These are phyloP conservation scores for Magallana angulata DNA, from an alignment of 1,140 invertebrate species.

Conservation along the genomic window DNA sequence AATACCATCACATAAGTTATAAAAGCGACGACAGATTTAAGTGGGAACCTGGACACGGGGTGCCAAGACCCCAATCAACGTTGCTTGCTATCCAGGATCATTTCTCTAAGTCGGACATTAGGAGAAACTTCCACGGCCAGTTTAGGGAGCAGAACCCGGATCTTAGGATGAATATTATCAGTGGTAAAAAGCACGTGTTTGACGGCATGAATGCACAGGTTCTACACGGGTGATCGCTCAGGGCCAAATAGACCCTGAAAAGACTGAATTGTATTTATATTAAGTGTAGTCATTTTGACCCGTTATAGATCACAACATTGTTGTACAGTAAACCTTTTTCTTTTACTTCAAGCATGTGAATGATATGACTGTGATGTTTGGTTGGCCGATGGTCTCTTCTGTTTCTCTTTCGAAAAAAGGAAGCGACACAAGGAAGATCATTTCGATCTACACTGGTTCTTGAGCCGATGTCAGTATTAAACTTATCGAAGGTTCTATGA, in stretches of 20 bases:
- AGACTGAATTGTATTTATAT: too few relatives aligned
- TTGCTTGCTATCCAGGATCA: conserved; percentile 72
- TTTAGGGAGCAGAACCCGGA: conserved; percentile 74
- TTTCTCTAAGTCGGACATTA: conserved; percentile 71
- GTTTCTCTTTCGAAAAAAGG: conserved; percentile 7
- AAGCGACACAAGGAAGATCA: not conserved
- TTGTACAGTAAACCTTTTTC: not conserved
- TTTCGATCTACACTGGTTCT: not conserved
- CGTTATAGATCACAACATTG: not conserved
- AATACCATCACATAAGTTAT: conserved; percentile 66
- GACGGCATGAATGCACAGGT: conserved; percentile 72
- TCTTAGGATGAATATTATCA: conserved; percentile 71
- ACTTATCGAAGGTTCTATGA: not conserved
- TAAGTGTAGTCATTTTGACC: not conserved
- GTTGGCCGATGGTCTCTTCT: not conserved
- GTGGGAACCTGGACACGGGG: conserved; percentile 72
- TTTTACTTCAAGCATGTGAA: not conserved
- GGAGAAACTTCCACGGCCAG: conserved; percentile 67
- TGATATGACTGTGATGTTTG: not conserved
- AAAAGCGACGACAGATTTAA: conserved; percentile 73
- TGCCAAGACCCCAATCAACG: conserved; percentile 72
- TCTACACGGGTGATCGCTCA: conserved; percentile 66
- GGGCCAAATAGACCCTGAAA: not conserved
- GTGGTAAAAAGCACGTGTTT: conserved; percentile 76
- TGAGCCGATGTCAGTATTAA: conserved; percentile 19